Conservation (phyloP, 2,888 invertebrate species). For the Acrocyrtus sp. region DNA sequence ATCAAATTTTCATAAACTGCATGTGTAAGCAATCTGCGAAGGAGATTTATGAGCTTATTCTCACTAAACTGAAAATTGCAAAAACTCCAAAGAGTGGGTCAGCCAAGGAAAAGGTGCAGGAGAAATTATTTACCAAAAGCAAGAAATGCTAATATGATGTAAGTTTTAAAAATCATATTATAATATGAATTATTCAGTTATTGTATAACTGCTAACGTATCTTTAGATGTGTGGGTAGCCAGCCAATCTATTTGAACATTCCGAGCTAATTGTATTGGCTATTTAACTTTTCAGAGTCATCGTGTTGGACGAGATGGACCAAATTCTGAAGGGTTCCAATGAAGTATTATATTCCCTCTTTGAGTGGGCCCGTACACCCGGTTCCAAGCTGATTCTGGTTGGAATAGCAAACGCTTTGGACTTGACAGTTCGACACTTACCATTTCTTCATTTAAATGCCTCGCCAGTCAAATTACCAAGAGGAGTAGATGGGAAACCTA, state of each 20-base stretch:
- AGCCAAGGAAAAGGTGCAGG: conserved; percentile 66
- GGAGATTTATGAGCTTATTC: conserved; percentile 82
- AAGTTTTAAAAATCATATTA: too few species aligned
- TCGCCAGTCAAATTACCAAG: conserved; percentile 30
- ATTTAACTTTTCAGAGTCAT: conserved; percentile 72
- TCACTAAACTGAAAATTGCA: conserved; percentile 73
- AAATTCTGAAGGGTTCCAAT: conserved; percentile 78
- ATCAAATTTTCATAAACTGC: conserved; percentile 82
- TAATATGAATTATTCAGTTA: background rate
- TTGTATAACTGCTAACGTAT: background rate
- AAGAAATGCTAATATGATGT: conserved; percentile 77
- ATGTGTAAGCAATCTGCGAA: conserved; percentile 87
- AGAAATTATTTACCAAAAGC: conserved; percentile 72
- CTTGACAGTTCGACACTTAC: conserved; percentile 89
- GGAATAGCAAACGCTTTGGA: conserved; percentile 97
- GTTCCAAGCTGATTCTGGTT: conserved; percentile 80
- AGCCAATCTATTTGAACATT: too few species aligned
- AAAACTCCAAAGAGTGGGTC: conserved; percentile 67
- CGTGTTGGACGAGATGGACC: conserved; percentile 95
- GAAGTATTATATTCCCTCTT: conserved; percentile 92
- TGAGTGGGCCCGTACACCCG: conserved; percentile 83
- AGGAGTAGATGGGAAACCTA: background rate
- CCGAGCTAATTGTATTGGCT: conserved; percentile 27
- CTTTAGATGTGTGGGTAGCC: background rate
- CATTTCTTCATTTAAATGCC: conserved; percentile 71